Base-by-base conservation (phyloP, 2,113 vertebrate species). In the Vireo altiloquus region DNA sequence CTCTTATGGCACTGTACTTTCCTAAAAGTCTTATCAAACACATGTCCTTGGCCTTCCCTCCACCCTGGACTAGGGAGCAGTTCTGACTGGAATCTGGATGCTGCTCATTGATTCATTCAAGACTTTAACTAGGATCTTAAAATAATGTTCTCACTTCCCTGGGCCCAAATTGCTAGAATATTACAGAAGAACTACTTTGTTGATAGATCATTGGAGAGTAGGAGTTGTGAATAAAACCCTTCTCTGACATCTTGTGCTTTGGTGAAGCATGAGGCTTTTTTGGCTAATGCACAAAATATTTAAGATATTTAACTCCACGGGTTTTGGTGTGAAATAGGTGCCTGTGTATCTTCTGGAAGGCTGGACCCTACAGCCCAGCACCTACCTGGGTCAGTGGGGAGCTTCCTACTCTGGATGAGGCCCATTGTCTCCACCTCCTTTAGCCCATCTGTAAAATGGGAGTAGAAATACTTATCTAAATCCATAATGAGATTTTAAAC, bases 401-500 rank as follows among this genome's bases (percentile, higher is more conserved):
- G 30, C 35, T 74, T 61, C 54, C 54, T 47, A 27, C 25, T 11
- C 69, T 80, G 84, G 78, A 80, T 82, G 81, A 92, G 44, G n/a
- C 39, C 89, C 56, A 37, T 83, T 96, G 76, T 86, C 40, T 88
- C 39, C 56, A 93, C 71, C 28, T 90, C 86, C 52, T 81, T 89
- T 68, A 96, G 44, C 37, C 82, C 79, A 71, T 83, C 79, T 90
- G 93, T 82, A 89, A 96, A 95, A 96, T 69, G 60, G 88, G 76
- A 93, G 83, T 64, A 86, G 85, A 93, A 90, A 87, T 83, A 86
- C 85, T 95, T 86, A 83, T 16, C 72, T 81, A 87, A 93, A 90
- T 61, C 74, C 70, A 50, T 94, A 95, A 92, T 49, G 80, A 92
- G 68, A 87, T 87, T 94, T 96, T 82, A 94, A 93, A 80, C 69